A percentile compares a stretch with the other conserved stretches of the same genome.
Evolutionary conservation across 2,888 invertebrate species (phyloP).

Genomic region (Dolomedes plantarius): DNA sequence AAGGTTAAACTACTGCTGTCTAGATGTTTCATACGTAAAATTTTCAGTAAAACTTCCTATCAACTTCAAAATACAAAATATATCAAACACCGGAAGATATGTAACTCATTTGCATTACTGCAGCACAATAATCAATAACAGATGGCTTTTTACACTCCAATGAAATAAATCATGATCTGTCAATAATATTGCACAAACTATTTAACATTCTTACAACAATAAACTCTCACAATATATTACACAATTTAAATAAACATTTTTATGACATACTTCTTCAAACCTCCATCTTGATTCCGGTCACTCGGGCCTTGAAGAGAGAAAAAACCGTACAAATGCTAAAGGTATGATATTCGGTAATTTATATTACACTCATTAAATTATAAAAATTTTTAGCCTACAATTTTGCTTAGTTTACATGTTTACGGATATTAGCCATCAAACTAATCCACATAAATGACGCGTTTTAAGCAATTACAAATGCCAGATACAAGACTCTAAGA

Average conservation of each 20-base stretch:
- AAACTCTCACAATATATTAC: too few species aligned
- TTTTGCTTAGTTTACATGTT: background rate
- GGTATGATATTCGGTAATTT: background rate
- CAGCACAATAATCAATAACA: too few species aligned
- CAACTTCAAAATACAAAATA: too few species aligned
- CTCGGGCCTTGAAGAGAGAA: background rate
- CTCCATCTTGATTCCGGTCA: slow-evolving; percentile 60
- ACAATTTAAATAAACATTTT: slow-evolving; percentile 17
- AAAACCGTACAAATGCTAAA: background rate
- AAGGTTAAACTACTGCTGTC: too few species aligned
- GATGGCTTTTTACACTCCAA: too few species aligned
- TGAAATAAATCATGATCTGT: too few species aligned
- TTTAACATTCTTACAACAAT: too few species aligned
- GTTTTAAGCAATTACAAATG: slow-evolving; percentile 52
- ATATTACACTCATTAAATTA: background rate
- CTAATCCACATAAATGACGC: slow-evolving; percentile 51
- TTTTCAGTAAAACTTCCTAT: too few species aligned
- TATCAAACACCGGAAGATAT: background rate
- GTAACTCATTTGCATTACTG: background rate
- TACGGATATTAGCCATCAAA: background rate
- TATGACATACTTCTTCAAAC: slow-evolving; percentile 51
- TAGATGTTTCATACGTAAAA: too few species aligned
- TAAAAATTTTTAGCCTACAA: background rate
- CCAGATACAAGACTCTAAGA: slow-evolving; percentile 46
- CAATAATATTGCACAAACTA: too few species aligned